Percentiles rank a stretch among this genome's conserved stretches.
Evolutionary conservation across 2,113 vertebrate species (phyloP).

Genomic region (Regulus satrapa): DNA sequence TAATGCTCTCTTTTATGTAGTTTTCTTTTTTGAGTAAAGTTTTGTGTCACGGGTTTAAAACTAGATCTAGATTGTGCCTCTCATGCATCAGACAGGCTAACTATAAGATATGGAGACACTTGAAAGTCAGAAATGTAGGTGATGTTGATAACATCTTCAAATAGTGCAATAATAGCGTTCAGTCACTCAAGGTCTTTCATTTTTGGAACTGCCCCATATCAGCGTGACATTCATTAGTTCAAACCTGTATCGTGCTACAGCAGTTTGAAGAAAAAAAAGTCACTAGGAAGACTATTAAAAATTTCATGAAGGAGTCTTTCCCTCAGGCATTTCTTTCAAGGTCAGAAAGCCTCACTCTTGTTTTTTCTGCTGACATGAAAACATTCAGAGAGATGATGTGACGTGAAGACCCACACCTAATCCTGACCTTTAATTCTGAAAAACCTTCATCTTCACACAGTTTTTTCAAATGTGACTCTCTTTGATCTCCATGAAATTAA

Average conservation of each 20-base stretch:
- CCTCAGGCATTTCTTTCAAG: slow-evolving; percentile 52
- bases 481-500: neutral
- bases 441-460: neutral
- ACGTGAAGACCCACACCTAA: neutral
- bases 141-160: neutral
- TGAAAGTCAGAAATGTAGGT: slow-evolving; percentile 66
- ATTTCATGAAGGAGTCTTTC: slow-evolving; percentile 40
- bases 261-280: neutral
- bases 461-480: neutral
- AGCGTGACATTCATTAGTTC: slow-evolving; percentile 46
- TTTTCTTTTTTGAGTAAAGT: neutral
- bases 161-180: neutral
- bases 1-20: neutral
- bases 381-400: neutral
- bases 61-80: neutral
- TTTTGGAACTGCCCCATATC: slow-evolving; percentile 60
- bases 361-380: slow-evolving; percentile 44
- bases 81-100: neutral
- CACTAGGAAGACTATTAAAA: slow-evolving; percentile 32
- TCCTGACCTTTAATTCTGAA: neutral
- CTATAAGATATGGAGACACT: slow-evolving; percentile 9
- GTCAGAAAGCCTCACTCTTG: slow-evolving; percentile 23
- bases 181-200: slow-evolving; percentile 57
- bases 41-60: neutral
- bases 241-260: neutral